Percentiles rank a stretch among this genome's conserved stretches.
Conservation (phyloP, 2,888 invertebrate genomes). For the Drosophila engyochracea region DNA sequence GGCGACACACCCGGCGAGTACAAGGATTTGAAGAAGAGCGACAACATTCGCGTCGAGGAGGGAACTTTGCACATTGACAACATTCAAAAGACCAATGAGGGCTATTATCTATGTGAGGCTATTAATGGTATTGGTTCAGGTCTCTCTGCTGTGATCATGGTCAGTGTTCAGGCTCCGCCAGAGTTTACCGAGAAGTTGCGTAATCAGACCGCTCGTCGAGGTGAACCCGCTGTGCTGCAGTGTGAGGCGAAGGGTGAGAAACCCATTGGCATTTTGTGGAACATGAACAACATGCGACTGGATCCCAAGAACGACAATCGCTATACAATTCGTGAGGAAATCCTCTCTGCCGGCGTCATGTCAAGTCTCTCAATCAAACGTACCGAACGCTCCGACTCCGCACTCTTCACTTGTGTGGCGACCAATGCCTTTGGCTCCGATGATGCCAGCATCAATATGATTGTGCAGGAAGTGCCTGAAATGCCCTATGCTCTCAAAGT, state of each 20-base stretch:
- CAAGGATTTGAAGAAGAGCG: slow-evolving; percentile 95
- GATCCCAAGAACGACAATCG: slow-evolving; percentile 95
- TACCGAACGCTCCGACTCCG: slow-evolving; percentile 95
- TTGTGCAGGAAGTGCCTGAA: slow-evolving; percentile 93
- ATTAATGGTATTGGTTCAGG: slow-evolving; percentile 98
- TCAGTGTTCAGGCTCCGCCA: slow-evolving; percentile 98
- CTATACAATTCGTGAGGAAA: slow-evolving; percentile 94
- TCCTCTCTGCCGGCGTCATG: slow-evolving; percentile 93
- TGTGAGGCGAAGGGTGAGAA: slow-evolving; percentile 97
- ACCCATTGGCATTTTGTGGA: slow-evolving; percentile 97
- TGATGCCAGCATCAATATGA: slow-evolving; percentile 97
- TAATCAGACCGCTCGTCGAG: slow-evolving; percentile 95
- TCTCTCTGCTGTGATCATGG: slow-evolving; percentile 96
- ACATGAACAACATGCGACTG: slow-evolving; percentile 96
- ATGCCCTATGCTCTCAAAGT: slow-evolving; percentile 95
- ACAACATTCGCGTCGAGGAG: slow-evolving; percentile 96
- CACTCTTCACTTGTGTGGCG: slow-evolving; percentile 95
- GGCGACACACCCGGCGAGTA: slow-evolving; percentile 97
- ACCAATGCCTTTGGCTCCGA: slow-evolving; percentile 97
- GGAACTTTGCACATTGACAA: slow-evolving; percentile 96
- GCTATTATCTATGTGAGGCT: slow-evolving; percentile 97
- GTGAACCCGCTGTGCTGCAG: slow-evolving; percentile 95
- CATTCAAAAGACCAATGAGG: slow-evolving; percentile 97
- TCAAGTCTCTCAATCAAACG: slow-evolving; percentile 95
- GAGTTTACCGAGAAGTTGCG: slow-evolving; percentile 96